Evolutionary conservation across 92 coral and sea anemone genomes (phyloP), one percentile per base, ranked within the genome.

Genomic region (Palythoa grandis): DNA sequence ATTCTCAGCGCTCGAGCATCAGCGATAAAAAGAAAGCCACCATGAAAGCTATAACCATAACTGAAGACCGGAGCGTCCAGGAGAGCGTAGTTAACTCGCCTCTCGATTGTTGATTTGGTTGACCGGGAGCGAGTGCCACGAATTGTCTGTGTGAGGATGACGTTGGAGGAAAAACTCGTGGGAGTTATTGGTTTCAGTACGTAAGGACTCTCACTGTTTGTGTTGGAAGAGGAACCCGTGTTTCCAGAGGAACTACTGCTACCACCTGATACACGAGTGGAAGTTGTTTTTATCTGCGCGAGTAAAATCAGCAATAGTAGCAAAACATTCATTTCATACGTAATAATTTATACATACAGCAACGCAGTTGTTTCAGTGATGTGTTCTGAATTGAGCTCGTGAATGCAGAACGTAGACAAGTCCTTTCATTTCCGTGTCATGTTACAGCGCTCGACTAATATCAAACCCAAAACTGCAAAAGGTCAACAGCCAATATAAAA

Each of bases 1-100:
- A 80, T 80, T 48, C 85, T 40, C 47, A 80, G 40, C 60, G 85
- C 85, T 65, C 65, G 74, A 24, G 58, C 74, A 1, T 80, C 74
- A 11, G 85, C 74, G 19, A 80, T 80, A 23, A 65, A 60, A 23
- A 80, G 74, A 14, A 80, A 80, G 20, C 75, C 74, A 15, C 85
- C 85, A 15, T 80, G 85, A 40, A 80, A 43, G 10, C 85, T 80
- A 39, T 47, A 80, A 3, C 85, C 74, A n/a, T 80, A 17, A 66
- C 65, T 65, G 15, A 65, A 80, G 12, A 80, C 85, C 14, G 85
- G 85, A 37, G 85, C 75, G 17, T 3, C 58, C 11, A 6, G 3
- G 37, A 80, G 58, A 68, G 47, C 54, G 22, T 43, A 67, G 15
- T 68, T 48, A 67, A 53, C 66, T 66, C 74, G 39, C 7, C 13